Percentiles rank a stretch among this genome's conserved stretches.
Conservation (phyloP, 2,797 vertebrate species). For the Falco naumanni region DNA sequence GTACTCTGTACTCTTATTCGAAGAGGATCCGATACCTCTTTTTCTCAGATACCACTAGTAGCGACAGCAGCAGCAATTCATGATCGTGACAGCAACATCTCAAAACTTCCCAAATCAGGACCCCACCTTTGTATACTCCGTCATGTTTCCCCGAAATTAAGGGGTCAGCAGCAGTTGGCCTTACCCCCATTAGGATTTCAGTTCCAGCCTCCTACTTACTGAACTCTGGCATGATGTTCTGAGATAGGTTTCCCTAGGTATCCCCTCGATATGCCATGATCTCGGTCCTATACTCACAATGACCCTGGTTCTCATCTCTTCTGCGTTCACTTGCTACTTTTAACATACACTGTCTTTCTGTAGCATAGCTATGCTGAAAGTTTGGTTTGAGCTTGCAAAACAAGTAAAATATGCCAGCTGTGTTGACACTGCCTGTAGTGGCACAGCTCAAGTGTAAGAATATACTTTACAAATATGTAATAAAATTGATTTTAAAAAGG, state of each 20-base stretch:
- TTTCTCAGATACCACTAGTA: not conserved
- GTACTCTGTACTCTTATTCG: not conserved
- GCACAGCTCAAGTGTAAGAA: not conserved
- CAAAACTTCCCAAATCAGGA: not conserved
- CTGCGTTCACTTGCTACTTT: not conserved
- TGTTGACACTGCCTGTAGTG: not conserved
- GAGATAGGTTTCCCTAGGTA: not conserved
- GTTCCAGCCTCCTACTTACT: not conserved
- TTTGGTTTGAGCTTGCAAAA: not conserved
- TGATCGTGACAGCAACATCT: not conserved
- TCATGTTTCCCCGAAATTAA: fast-evolving
- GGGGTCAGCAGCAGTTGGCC: not conserved
- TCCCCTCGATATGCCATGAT: not conserved
- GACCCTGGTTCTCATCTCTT: not conserved
- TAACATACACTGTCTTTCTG: not conserved
- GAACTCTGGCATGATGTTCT: not conserved
- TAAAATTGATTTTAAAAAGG: not conserved
- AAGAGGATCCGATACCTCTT: not conserved
- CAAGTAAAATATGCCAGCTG: not conserved
- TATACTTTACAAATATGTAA: not conserved
- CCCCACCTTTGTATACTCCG: not conserved
- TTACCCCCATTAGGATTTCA: not conserved
- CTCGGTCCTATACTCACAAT: not conserved
- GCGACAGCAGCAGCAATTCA: not conserved
- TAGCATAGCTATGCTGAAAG: not conserved